Evolutionary conservation across 2,888 invertebrate genomes (phyloP).

Genomic region (Junonia oenone): DNA sequence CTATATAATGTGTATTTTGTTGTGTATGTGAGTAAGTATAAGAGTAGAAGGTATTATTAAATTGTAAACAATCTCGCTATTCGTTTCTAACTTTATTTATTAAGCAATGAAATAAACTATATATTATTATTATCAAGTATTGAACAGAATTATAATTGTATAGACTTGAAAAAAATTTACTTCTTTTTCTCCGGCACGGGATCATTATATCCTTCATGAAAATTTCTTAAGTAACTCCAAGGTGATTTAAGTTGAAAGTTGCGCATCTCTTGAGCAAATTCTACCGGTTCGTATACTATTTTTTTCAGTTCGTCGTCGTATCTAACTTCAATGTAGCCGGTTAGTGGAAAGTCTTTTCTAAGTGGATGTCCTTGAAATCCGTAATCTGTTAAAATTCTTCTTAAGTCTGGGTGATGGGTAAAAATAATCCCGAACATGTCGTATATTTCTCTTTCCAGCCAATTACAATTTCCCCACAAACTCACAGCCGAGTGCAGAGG

Average conservation of each 20-base stretch:
- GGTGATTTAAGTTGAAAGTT: conserved; percentile 53
- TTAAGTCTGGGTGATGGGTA: conserved; percentile 63
- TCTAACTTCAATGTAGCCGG: conserved; percentile 63
- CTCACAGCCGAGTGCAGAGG: conserved; percentile 53
- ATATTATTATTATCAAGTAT: too few species aligned
- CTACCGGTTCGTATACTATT: conserved; percentile 65
- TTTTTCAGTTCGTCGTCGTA: conserved; percentile 70
- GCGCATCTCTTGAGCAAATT: conserved; percentile 58
- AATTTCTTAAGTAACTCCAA: conserved; percentile 60
- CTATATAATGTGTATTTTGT: too few species aligned
- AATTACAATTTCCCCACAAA: conserved; percentile 47
- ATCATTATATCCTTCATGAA: conserved; percentile 54
- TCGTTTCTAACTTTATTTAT: too few species aligned
- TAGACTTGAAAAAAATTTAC: too few species aligned
- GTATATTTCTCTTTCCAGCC: conserved; percentile 62
- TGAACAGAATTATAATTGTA: too few species aligned
- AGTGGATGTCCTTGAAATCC: conserved; percentile 67
- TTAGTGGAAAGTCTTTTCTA: conserved; percentile 64
- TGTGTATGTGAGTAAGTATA: too few species aligned
- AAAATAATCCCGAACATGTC: conserved; percentile 68
- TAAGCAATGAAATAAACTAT: too few species aligned
- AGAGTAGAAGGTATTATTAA: too few species aligned
- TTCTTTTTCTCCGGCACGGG: conserved; percentile 24
- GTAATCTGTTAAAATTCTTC: conserved; percentile 65
- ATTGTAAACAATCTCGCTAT: too few species aligned